A percentile compares a stretch with the other conserved stretches of the same genome.
Evolutionary conservation across 2,797 vertebrate genomes (phyloP).

Genomic region (Ptychadena robeensis): DNA sequence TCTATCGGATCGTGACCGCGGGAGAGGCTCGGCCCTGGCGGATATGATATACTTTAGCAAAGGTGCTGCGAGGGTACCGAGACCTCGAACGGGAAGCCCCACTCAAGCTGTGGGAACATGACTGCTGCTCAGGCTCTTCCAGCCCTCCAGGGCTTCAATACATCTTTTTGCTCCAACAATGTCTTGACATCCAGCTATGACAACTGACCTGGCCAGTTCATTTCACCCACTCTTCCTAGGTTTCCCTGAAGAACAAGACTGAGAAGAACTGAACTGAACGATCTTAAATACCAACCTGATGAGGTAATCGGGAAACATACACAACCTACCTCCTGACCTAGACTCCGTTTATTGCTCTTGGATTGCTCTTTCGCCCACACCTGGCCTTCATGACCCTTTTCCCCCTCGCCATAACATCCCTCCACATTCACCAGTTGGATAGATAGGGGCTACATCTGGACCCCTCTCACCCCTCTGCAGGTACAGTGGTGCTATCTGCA

Average conservation of each 20-base stretch:
- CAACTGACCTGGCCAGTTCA: slow-evolving; percentile 93
- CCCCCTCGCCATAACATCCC: slow-evolving; percentile 86
- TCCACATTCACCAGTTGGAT: slow-evolving; percentile 86
- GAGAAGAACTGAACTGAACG: neutral
- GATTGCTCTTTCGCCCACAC: slow-evolving; percentile 82
- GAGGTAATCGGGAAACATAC: neutral
- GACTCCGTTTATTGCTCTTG: slow-evolving; percentile 76
- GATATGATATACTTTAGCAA: too few species aligned
- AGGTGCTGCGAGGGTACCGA: too few species aligned
- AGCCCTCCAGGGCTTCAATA: slow-evolving; percentile 83
- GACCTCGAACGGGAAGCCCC: too few species aligned
- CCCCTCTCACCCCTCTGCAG: slow-evolving; percentile 89
- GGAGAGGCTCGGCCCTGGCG: too few species aligned
- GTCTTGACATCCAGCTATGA: slow-evolving; percentile 91
- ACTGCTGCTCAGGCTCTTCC: slow-evolving; percentile 73
- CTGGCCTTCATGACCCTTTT: slow-evolving; percentile 88
- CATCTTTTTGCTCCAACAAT: slow-evolving; percentile 89
- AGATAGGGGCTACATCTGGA: slow-evolving; percentile 78
- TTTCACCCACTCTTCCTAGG: slow-evolving; percentile 86
- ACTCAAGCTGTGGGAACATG: slow-evolving; percentile 85
- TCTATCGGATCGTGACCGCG: too few species aligned
- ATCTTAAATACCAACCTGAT: too few species aligned
- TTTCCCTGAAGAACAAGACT: slow-evolving; percentile 71
- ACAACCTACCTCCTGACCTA: slow-evolving; percentile 80
- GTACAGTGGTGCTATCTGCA: slow-evolving; percentile 91